Conservation (phyloP, 2,888 invertebrate genomes). For the Spicauda simplicius region DNA sequence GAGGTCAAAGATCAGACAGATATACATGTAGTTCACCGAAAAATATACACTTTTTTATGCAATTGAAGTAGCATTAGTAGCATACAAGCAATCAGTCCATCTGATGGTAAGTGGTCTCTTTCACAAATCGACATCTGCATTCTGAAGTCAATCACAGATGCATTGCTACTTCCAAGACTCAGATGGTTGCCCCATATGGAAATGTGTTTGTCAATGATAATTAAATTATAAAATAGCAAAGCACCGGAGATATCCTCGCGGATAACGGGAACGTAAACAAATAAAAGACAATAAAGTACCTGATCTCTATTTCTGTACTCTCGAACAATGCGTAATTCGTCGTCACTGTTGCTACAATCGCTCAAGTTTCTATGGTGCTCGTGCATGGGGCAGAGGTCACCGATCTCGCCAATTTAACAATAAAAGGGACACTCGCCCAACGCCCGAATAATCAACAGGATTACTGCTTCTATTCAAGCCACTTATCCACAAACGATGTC, state of each 20-base stretch:
- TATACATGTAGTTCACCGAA: too few species aligned
- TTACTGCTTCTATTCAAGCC: conserved; percentile 4
- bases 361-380: conserved; percentile 20
- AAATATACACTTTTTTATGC: too few species aligned
- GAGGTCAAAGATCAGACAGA: too few species aligned
- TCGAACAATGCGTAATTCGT: conserved; percentile 45
- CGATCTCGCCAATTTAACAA: conserved; percentile 40
- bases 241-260: neutral
- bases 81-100: too few species aligned
- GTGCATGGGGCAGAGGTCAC: conserved; percentile 40
- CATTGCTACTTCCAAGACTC: too few species aligned
- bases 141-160: too few species aligned
- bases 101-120: too few species aligned
- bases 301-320: conserved; percentile 44
- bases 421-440: conserved; percentile 22
- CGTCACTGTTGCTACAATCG: conserved; percentile 47
- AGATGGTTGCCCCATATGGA: too few species aligned
- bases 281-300: conserved; percentile 41
- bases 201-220: too few species aligned
- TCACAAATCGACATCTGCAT: too few species aligned
- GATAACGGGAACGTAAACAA: neutral
- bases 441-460: conserved; percentile 1
- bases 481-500: conserved; percentile 6
- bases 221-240: too few species aligned
- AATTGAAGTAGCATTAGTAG: too few species aligned